A percentile compares a stretch with the other conserved stretches of the same genome.
Evolutionary conservation across 1,140 invertebrate genomes (phyloP).

Genomic region (Nylanderia fulva): DNA sequence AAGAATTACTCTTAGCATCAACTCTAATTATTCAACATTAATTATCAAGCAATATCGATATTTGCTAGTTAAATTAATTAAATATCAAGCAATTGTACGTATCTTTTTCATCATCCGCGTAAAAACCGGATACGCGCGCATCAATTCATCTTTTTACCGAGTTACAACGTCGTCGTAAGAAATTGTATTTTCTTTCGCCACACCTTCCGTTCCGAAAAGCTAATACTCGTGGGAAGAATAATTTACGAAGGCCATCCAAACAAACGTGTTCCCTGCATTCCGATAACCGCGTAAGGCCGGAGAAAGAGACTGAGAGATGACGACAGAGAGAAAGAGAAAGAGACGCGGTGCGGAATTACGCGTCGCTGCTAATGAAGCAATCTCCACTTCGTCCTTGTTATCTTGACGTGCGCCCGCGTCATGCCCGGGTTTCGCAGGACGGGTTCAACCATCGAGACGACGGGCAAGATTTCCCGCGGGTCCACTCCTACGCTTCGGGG

Average conservation of each 20-base stretch:
- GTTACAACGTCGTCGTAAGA: slow-evolving; percentile 7
- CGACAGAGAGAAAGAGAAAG: too few relatives aligned
- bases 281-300: slow-evolving; percentile 20
- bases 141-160: neutral
- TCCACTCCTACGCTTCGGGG: slow-evolving; percentile 57
- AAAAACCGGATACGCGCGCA: neutral
- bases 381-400: slow-evolving; percentile 66
- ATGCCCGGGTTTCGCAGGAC: slow-evolving; percentile 33
- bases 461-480: slow-evolving; percentile 65
- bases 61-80: neutral
- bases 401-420: slow-evolving; percentile 60
- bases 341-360: slow-evolving; percentile 49
- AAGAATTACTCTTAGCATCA: neutral
- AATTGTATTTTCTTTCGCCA: neutral
- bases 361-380: slow-evolving; percentile 64
- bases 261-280: neutral
- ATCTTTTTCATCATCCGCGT: neutral
- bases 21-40: neutral
- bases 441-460: slow-evolving; percentile 62
- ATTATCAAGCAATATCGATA: neutral
- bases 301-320: neutral
- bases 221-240: slow-evolving; percentile 19
- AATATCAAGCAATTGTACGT: neutral
- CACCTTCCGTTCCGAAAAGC: neutral
- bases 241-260: slow-evolving; percentile 19